These are phyloP conservation scores for Lepus timidus DNA, from an alignment of 2,113 vertebrate species.

Conservation along the genomic window DNA sequence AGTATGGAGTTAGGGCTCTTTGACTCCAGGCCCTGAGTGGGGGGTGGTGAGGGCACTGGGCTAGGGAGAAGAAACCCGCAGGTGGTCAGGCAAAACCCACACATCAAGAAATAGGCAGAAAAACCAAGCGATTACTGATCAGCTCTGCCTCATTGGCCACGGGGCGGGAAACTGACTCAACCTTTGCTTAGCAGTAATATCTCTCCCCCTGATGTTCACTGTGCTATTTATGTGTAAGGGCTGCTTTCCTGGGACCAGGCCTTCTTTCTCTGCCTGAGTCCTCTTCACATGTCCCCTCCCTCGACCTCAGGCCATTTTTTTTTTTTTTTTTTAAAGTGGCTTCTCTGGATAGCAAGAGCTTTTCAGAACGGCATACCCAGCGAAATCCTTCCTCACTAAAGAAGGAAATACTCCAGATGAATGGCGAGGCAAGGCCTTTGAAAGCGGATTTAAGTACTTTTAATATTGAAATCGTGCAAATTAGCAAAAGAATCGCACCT, in stretches of 20 bases:
- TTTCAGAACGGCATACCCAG: slow-evolving; percentile 66
- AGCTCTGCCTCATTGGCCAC: slow-evolving; percentile 76
- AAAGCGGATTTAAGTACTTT: slow-evolving; percentile 89
- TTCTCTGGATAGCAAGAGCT: slow-evolving; percentile 67
- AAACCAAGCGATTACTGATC: slow-evolving; percentile 72
- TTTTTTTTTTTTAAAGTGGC: background rate
- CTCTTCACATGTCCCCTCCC: slow-evolving; percentile 48
- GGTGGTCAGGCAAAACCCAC: slow-evolving; percentile 67
- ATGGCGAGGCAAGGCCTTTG: slow-evolving; percentile 86
- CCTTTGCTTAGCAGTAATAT: slow-evolving; percentile 80
- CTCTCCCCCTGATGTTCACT: slow-evolving; percentile 66
- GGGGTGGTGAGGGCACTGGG: slow-evolving; percentile 32
- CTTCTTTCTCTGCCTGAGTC: slow-evolving; percentile 49
- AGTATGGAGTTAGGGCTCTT: slow-evolving; percentile 76
- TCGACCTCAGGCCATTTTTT: slow-evolving; percentile 32
- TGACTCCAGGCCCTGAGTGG: background rate
- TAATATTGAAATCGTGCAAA: slow-evolving; percentile 89
- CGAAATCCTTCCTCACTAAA: slow-evolving; percentile 70
- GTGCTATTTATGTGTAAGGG: slow-evolving; percentile 57
- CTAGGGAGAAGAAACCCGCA: slow-evolving; percentile 39
- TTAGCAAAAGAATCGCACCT: slow-evolving; percentile 90
- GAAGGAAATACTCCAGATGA: slow-evolving; percentile 81
- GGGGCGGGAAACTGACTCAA: slow-evolving; percentile 63
- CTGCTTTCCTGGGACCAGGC: slow-evolving; percentile 60
- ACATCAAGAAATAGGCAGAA: slow-evolving; percentile 67